phyloP scores from a whole-genome alignment of 2,113 vertebrate species.

The Neodontobutis hainanensis region DNA sequence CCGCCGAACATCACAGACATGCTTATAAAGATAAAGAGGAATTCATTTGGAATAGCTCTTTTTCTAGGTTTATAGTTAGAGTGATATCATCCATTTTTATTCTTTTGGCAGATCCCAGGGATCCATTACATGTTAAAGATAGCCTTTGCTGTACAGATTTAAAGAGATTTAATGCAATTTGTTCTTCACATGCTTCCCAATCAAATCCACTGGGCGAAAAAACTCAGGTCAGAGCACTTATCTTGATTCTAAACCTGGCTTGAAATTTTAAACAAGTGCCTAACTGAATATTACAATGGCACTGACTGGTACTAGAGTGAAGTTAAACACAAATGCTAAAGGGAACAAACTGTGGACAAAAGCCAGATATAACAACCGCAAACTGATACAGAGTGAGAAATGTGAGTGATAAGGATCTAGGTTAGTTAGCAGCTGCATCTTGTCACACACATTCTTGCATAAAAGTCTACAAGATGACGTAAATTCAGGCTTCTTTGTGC shows the following conservation, averaged over 20 bases:
- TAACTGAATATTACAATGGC: conserved; percentile 49
- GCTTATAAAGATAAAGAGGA: conserved; percentile 69
- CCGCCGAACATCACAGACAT: conserved; percentile 66
- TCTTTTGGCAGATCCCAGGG: conserved; percentile 49
- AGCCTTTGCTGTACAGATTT: conserved; percentile 59
- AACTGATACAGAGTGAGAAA: conserved; percentile 43
- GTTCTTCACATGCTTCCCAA: conserved; percentile 51
- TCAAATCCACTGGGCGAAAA: conserved; percentile 57
- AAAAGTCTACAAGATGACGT: conserved; percentile 33
- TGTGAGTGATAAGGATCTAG: conserved; percentile 32
- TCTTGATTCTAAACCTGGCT: conserved; percentile 52
- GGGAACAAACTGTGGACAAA: conserved; percentile 33
- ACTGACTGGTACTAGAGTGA: conserved; percentile 24
- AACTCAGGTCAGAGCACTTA: conserved; percentile 57
- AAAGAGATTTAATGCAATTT: conserved; percentile 62
- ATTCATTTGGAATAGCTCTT: conserved; percentile 53
- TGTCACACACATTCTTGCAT: conserved; percentile 54
- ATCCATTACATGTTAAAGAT: conserved; percentile 60
- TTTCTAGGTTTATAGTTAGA: conserved; percentile 41
- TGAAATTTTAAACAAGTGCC: conserved; percentile 53
- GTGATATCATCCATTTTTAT: conserved; percentile 52
- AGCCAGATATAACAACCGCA: conserved; percentile 48
- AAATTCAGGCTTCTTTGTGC: conserved; percentile 49
- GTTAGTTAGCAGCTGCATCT: conserved; percentile 40
- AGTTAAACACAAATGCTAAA: conserved; percentile 19